A percentile compares a stretch with the other conserved stretches of the same genome.
Conservation (phyloP, 2,797 vertebrate species). For the Anniella stebbinsi region DNA sequence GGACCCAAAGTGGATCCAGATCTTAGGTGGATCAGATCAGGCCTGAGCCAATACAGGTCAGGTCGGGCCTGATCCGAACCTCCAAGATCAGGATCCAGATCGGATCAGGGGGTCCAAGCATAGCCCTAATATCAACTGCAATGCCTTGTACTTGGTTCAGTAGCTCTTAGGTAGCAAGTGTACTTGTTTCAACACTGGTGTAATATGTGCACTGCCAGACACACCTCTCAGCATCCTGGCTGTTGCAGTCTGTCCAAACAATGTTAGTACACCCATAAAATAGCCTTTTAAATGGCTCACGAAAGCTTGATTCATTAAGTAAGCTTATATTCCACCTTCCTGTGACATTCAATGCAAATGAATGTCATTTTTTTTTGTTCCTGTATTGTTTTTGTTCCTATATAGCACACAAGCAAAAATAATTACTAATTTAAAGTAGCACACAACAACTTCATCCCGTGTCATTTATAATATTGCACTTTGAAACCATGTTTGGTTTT, state of each 20-base stretch:
- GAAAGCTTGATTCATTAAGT: background rate
- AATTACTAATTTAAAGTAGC: background rate
- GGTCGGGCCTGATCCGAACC: too few species aligned
- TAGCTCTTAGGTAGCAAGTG: too few species aligned
- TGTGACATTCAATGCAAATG: background rate
- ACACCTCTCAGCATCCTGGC: too few species aligned
- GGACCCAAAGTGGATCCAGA: too few species aligned
- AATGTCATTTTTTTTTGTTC: background rate
- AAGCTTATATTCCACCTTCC: conserved; percentile 1
- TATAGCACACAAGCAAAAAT: background rate
- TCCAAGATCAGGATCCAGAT: too few species aligned
- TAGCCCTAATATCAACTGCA: too few species aligned
- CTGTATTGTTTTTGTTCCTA: background rate
- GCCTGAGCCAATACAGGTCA: too few species aligned
- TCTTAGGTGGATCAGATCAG: too few species aligned
- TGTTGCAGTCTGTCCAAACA: background rate
- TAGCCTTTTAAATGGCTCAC: background rate
- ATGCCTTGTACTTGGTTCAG: too few species aligned
- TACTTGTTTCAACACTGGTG: too few species aligned
- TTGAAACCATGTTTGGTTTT: background rate
- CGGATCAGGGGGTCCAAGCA: too few species aligned
- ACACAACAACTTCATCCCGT: background rate
- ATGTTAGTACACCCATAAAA: background rate
- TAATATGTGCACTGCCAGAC: too few species aligned
- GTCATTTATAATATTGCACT: background rate